These are phyloP conservation scores for Lepidonotus clava DNA, from an alignment of 2,888 invertebrate genomes.

Conservation along the genomic window DNA sequence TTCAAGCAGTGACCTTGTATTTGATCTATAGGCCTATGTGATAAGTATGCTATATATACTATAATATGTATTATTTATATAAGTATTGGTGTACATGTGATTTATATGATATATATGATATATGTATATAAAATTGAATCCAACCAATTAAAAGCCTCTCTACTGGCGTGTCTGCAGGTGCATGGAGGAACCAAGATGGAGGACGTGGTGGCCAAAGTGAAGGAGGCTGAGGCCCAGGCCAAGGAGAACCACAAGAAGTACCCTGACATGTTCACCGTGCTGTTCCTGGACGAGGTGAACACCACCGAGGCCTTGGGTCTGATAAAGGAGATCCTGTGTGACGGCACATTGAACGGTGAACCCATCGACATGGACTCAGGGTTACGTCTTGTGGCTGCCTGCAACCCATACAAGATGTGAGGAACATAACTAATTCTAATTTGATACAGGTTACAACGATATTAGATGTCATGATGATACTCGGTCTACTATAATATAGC, in stretches of 20 bases:
- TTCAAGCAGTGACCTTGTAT: too few relatives aligned
- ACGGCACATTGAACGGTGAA: slow-evolving; percentile 71
- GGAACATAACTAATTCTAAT: too few relatives aligned
- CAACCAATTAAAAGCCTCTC: too few relatives aligned
- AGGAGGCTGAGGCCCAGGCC: slow-evolving; percentile 68
- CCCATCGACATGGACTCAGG: slow-evolving; percentile 67
- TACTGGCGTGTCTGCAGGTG: slow-evolving; percentile 65
- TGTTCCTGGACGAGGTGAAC: slow-evolving; percentile 79
- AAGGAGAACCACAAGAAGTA: slow-evolving; percentile 62
- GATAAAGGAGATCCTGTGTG: slow-evolving; percentile 78
- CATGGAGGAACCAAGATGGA: slow-evolving; percentile 75
- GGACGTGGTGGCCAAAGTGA: slow-evolving; percentile 73
- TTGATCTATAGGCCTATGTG: too few relatives aligned
- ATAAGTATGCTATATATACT: too few relatives aligned
- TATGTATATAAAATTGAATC: too few relatives aligned
- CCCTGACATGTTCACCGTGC: slow-evolving; percentile 71
- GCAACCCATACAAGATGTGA: slow-evolving; percentile 78
- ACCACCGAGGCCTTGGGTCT: slow-evolving; percentile 77
- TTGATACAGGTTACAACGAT: too few relatives aligned
- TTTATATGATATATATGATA: too few relatives aligned
- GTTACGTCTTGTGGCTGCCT: slow-evolving; percentile 77
- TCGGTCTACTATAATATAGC: too few relatives aligned
- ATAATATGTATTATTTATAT: too few relatives aligned
- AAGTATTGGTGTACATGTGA: too few relatives aligned
- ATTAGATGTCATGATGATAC: too few relatives aligned